These are phyloP conservation scores for Willisornis vidua DNA, from an alignment of 2,113 vertebrate species.

Conservation along the genomic window DNA sequence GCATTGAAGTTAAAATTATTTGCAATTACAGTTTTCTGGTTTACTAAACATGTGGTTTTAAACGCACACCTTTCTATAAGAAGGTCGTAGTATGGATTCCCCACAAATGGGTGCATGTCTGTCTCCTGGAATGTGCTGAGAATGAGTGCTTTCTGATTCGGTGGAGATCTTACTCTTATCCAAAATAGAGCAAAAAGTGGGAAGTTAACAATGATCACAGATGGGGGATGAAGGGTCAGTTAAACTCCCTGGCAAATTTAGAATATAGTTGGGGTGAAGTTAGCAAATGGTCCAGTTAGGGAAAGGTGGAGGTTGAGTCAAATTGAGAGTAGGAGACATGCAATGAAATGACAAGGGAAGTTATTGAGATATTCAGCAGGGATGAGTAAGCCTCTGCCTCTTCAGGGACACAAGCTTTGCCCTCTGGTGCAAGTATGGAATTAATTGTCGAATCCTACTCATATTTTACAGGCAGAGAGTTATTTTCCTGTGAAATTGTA, in stretches of 20 bases:
- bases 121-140: not conserved
- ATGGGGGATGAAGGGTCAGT: not conserved
- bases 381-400: not conserved
- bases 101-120: too few species aligned
- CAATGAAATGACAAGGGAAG: not conserved
- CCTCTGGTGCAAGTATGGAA: not conserved
- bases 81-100: not conserved
- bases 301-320: not conserved
- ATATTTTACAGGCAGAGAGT: not conserved
- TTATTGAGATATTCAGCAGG: not conserved
- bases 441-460: not conserved
- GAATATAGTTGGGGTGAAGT: not conserved
- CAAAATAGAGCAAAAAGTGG: not conserved
- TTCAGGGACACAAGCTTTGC: not conserved
- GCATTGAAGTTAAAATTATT: not conserved
- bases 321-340: not conserved
- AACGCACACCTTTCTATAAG: not conserved
- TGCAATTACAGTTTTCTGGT: not conserved
- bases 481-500: not conserved
- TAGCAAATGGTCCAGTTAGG: not conserved
- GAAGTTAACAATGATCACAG: not conserved
- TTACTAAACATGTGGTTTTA: not conserved
- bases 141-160: not conserved
- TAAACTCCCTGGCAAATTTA: not conserved
- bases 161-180: not conserved